Conservation (phyloP, 2,888 invertebrate species). For the Standfussiana lucernea region DNA sequence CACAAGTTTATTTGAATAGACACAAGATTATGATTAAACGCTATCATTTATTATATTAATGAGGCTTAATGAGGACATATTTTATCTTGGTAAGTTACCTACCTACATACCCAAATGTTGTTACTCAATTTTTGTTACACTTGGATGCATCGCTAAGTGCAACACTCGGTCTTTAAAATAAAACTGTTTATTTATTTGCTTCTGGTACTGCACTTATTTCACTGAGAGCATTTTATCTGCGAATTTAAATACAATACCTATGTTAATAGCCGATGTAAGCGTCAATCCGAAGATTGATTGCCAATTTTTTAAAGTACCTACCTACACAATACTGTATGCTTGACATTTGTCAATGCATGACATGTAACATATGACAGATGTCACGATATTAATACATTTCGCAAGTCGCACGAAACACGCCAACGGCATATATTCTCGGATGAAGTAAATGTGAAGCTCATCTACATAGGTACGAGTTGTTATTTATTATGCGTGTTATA, state of each 20-base stretch:
- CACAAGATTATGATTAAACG: conserved; percentile 36
- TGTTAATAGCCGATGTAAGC: conserved; percentile 1
- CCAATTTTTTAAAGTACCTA: conserved; percentile 13
- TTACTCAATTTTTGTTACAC: conserved; percentile 12
- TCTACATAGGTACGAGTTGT: conserved; percentile 3
- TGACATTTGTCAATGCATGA: conserved; percentile 26
- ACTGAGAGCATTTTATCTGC: background rate
- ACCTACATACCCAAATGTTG: background rate
- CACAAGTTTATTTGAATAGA: conserved; percentile 27
- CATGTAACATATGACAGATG: conserved; percentile 15
- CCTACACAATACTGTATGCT: conserved; percentile 2
- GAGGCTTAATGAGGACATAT: conserved; percentile 35
- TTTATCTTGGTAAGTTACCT: conserved; percentile 11
- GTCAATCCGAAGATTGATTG: conserved; percentile 23
- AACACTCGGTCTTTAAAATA: background rate
- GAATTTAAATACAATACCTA: conserved; percentile 21
- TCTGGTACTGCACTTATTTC: background rate
- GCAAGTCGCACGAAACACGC: conserved; percentile 16
- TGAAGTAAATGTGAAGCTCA: conserved; percentile 44
- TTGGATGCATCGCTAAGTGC: background rate
- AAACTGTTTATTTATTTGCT: conserved; percentile 1
- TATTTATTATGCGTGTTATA: conserved; percentile 42
- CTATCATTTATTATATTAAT: conserved; percentile 45
- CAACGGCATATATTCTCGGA: conserved; percentile 6
- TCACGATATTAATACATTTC: conserved; percentile 29